Base-by-base conservation (phyloP, 1,140 invertebrate species). In the Platyscapa corneri region DNA sequence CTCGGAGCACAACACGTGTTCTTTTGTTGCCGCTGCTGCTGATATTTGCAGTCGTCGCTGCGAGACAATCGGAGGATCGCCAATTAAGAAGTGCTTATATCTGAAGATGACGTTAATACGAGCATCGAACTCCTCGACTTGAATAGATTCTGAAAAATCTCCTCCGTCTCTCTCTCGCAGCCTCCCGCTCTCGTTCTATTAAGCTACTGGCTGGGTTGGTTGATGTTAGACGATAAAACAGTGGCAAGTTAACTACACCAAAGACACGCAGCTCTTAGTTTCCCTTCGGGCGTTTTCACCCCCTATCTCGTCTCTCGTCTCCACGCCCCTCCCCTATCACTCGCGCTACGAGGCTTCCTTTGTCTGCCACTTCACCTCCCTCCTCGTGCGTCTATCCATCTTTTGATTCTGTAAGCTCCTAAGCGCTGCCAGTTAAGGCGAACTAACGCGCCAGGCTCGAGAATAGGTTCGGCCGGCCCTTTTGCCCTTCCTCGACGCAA, bases 181-280 rank as follows among this genome's bases (percentile, higher is more conserved):
- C 18, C 65, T n/a, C 30, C 18, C 79, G 32, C 49, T 53, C 8
- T 27, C 18, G 27, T 49, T 27, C n/a, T 42, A 37, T 32, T 32
- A 37, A 74, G 65, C 14, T n/a, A 6, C 79, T 82, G 30, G 8
- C 6, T 37, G 30, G n/a, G 16, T 3, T 1, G 6, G 34, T 39
- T 39, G 37, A 46, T 39, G 60, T 46, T 8, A 34, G 56, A 30
- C 74, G 79, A 86, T 86, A 82, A 86, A 86, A 49, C 42, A 64
- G 79, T 78, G 79, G 72, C 56, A 82, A 86, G 85, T 86, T 82
- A 72, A 27, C 56, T 85, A 67, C 70, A 75, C 18, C 53, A 20
- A 78, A 82, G 85, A 86, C 85, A 82, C 78, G 85, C 79, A 82
- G 72, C 39, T 80, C 72, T 86, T 77, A 77, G 82, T 72, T 82